A percentile compares a stretch with the other conserved stretches of the same genome.
These are phyloP conservation scores for Caenorhabditis zanzibari DNA, from an alignment of 2,888 invertebrate species.

Conservation along the genomic window DNA sequence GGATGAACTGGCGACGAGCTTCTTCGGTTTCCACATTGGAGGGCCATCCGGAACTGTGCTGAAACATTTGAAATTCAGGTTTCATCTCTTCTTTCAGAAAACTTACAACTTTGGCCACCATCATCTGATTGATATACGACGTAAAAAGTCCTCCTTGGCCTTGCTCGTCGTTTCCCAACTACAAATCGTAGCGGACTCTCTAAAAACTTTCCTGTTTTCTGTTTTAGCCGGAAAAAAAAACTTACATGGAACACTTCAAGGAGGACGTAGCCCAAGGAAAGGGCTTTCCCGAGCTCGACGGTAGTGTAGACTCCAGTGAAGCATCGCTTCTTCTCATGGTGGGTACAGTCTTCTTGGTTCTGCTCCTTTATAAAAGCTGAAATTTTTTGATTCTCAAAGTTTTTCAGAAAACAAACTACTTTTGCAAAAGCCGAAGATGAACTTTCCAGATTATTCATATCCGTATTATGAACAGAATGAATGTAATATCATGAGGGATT, in stretches of 20 bases:
- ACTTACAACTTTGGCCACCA: conserved; percentile 23
- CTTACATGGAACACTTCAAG: conserved; percentile 11
- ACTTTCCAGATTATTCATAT: no score
- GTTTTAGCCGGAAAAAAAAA: not conserved
- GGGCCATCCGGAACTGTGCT: conserved; percentile 16
- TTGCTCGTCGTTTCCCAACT: not conserved
- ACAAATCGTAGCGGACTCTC: not conserved
- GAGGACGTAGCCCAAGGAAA: not conserved
- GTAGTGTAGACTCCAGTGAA: conserved; percentile 21
- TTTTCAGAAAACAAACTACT: no score
- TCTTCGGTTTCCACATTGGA: not conserved
- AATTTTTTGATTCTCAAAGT: no score
- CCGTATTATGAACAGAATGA: no score
- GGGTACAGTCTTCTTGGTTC: no score
- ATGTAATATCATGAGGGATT: no score
- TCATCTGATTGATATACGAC: conserved; percentile 25
- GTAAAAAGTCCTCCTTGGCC: conserved; percentile 18
- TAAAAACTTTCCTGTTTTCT: not conserved
- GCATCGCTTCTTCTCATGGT: no score
- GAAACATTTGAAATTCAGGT: not conserved
- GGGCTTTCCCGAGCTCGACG: conserved; percentile 2
- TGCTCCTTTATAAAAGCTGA: no score
- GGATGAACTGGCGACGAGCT: no score
- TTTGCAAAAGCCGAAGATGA: no score
- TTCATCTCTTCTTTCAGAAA: not conserved